Evolutionary conservation across 2,888 invertebrate species (phyloP), one percentile per base, ranked within the genome.

Genomic region (Caenorhabditis becei): DNA sequence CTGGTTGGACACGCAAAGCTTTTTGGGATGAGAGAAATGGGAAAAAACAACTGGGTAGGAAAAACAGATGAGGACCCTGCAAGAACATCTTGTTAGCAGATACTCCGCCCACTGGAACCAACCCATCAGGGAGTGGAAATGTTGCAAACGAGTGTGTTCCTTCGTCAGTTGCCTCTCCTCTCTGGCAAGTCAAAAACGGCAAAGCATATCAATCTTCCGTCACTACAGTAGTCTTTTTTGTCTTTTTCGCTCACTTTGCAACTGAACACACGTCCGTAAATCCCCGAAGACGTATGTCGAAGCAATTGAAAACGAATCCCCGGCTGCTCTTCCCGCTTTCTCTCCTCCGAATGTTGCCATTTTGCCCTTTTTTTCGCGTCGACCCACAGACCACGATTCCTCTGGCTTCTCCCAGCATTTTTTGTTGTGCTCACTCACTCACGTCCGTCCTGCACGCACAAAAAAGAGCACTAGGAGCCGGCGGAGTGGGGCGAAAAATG

Each of bases 271-370:
- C 63, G 41, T 14, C 41, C 41, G 62, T 63, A 63, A 63, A 62
- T 72, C 72, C 72, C 72, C 47, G 58, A 63, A 63, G 71, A 56
- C 54, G 69, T 44, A 53, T 70, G 70, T 53, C 41, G 56, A 56
- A 66, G 65, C 75, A 75, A 66, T 66, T 75, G 75, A 75, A 75
- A 75, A 75, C 75, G 75, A 75, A 75, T 75, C 65, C 66, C 51
- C n/a, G 51, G 28, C 20, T 53, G 41, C 14, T 2, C 41, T 41
- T 14, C 41, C 2, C 14, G 41, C 14, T 14, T 41, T 41, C 14
- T 41, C 14, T 41, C 41, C 41, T 7, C 11, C 51, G 23, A 61
- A 63, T 61, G 14, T 14, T 24, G 26, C 24, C n/a, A 37, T 75
- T 63, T 66, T 67, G 75, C 58, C 75, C 75, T 75, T 75, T 75